Evolutionary conservation across 2,113 vertebrate species (phyloP).

Genomic region (Odontesthes bonariensis): DNA sequence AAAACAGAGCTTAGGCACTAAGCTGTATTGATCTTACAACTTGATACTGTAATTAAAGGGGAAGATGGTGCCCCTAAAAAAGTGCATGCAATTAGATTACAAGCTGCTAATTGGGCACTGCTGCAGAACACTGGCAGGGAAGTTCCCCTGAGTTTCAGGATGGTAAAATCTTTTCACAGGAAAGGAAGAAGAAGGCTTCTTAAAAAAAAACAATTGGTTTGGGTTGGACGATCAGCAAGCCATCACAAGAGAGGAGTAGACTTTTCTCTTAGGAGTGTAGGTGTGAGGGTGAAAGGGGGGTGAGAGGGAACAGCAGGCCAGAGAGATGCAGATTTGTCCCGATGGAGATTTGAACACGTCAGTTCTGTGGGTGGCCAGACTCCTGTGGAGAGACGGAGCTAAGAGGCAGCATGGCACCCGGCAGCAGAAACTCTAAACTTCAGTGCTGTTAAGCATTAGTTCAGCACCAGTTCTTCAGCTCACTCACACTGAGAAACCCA

Average conservation of each 20-base stretch:
- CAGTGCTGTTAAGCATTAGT: constrained; percentile 67
- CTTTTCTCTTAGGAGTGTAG: constrained; percentile 22
- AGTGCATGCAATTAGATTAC: constrained; percentile 74
- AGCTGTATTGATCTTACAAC: constrained; percentile 88
- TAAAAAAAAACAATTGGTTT: constrained; percentile 1
- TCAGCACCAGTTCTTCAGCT: constrained; percentile 72
- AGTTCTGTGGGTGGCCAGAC: constrained; percentile 77
- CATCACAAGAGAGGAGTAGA: constrained; percentile 19
- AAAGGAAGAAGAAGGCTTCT: not conserved
- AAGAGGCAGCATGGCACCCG: constrained; percentile 69
- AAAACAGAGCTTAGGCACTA: constrained; percentile 85
- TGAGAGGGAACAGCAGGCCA: constrained; percentile 33
- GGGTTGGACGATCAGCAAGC: not conserved
- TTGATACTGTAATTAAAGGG: constrained; percentile 84
- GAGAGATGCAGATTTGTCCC: constrained; percentile 72
- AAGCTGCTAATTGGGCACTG: constrained; percentile 59
- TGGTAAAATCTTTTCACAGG: constrained; percentile 3
- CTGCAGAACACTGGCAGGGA: constrained; percentile 40
- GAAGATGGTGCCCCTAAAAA: constrained; percentile 71
- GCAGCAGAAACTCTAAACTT: constrained; percentile 67
- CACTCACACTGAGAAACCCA: constrained; percentile 56
- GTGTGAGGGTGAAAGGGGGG: not conserved
- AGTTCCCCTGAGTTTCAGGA: constrained; percentile 14
- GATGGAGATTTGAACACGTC: constrained; percentile 75
- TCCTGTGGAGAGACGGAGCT: constrained; percentile 64